Evolutionary conservation across 1,140 invertebrate species (phyloP).

Genomic region (Drosophila virilis): DNA sequence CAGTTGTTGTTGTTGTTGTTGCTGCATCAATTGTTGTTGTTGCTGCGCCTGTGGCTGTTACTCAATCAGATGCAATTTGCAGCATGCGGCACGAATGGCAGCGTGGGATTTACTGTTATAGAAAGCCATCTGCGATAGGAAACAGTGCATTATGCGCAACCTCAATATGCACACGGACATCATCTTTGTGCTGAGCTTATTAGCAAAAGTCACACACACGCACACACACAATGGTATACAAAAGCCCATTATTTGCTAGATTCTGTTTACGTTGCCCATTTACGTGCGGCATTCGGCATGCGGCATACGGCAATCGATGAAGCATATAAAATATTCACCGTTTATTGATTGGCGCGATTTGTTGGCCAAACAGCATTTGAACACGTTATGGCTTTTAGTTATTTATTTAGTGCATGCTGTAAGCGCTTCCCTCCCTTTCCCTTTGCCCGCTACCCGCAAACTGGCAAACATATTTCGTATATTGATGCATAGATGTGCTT

Average conservation of each 20-base stretch:
- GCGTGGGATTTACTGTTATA: slow-evolving; percentile 50
- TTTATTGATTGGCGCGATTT: slow-evolving; percentile 36
- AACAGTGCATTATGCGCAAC: slow-evolving; percentile 29
- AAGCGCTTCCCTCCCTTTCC: neutral
- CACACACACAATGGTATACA: neutral
- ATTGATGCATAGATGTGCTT: slow-evolving; percentile 1
- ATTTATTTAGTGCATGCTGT: slow-evolving; percentile 11
- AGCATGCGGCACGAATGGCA: slow-evolving; percentile 50
- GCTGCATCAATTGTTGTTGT: neutral
- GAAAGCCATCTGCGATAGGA: slow-evolving; percentile 32
- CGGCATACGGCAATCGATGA: slow-evolving; percentile 22
- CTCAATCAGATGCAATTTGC: slow-evolving; percentile 75
- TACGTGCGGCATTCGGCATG: slow-evolving; percentile 8
- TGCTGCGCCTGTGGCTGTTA: slow-evolving; percentile 57
- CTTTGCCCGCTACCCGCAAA: neutral
- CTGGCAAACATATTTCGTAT: neutral
- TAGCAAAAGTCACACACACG: slow-evolving; percentile 21
- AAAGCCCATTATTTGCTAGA: slow-evolving; percentile 33
- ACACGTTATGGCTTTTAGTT: slow-evolving; percentile 18
- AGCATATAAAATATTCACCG: slow-evolving; percentile 30
- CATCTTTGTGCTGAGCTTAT: slow-evolving; percentile 22
- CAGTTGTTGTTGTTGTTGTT: slow-evolving; percentile 24
- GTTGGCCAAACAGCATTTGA: slow-evolving; percentile 9
- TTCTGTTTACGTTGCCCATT: slow-evolving; percentile 6
- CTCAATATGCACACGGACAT: slow-evolving; percentile 26